Evolutionary conservation across 2,888 invertebrate genomes (phyloP).

Genomic region (Acleris holmiana): DNA sequence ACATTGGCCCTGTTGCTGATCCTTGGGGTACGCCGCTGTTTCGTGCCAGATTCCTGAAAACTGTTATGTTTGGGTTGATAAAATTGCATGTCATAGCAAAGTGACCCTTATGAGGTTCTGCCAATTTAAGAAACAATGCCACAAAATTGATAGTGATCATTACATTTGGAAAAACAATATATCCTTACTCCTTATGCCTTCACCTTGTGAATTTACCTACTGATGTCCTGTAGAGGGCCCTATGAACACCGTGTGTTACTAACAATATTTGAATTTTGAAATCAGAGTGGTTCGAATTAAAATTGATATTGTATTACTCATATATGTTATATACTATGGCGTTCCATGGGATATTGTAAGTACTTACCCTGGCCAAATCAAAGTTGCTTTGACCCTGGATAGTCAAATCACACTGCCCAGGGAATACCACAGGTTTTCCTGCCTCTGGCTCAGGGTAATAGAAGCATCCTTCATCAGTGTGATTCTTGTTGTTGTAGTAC

Average conservation of each 20-base stretch:
- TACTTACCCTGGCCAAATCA: constrained; percentile 50
- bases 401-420: constrained; percentile 62
- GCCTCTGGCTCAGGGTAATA: constrained; percentile 60
- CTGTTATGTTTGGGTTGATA: constrained; percentile 11
- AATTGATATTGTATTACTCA: too few species aligned
- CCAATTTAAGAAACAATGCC: too few species aligned
- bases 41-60: constrained; percentile 40
- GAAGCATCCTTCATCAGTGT: constrained; percentile 61
- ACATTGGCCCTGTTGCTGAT: constrained; percentile 25
- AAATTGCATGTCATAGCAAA: not conserved
- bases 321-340: too few species aligned
- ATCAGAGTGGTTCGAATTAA: too few species aligned
- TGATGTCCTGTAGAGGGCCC: too few species aligned
- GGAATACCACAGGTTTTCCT: constrained; percentile 59
- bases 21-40: constrained; percentile 36
- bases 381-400: constrained; percentile 58
- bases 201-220: too few species aligned
- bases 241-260: too few species aligned
- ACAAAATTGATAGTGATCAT: too few species aligned
- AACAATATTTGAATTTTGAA: too few species aligned
- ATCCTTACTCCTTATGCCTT: too few species aligned
- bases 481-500: constrained; percentile 55
- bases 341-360: not conserved
- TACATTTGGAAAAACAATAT: too few species aligned
- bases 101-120: too few species aligned